Conservation (phyloP, 2,113 vertebrate species). For the Orthonyx spaldingii region DNA sequence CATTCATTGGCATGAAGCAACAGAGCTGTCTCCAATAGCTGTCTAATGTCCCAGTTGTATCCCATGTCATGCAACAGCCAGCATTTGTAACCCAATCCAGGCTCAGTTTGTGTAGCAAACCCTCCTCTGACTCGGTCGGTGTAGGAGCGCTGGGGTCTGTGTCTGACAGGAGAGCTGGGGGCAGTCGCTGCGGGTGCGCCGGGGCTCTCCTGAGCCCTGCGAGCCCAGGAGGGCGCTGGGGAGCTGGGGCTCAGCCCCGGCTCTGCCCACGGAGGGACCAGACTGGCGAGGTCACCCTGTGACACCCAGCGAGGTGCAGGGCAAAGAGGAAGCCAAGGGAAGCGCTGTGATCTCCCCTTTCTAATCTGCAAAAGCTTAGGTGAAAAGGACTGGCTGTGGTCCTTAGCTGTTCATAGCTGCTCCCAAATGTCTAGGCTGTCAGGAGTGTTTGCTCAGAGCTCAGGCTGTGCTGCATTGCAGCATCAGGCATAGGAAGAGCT, state of each 20-base stretch:
- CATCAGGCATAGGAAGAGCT: not conserved
- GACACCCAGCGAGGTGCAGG: not conserved
- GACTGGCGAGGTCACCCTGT: accelerated
- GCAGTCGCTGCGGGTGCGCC: accelerated
- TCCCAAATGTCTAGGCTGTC: not conserved
- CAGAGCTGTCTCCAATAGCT: slow-evolving; percentile 49
- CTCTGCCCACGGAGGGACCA: not conserved
- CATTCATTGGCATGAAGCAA: slow-evolving; percentile 49
- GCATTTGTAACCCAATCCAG: slow-evolving; percentile 34
- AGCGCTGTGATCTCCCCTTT: not conserved
- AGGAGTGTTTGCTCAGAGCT: not conserved
- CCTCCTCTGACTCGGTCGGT: not conserved
- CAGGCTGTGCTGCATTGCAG: not conserved
- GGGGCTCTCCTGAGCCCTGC: not conserved
- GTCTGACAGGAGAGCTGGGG: not conserved
- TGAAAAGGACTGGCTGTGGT: not conserved
- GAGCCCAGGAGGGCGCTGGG: not conserved
- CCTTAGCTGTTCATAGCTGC: not conserved
- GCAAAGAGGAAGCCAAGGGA: not conserved
- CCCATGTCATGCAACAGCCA: slow-evolving; percentile 38
- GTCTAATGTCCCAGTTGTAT: slow-evolving; percentile 21
- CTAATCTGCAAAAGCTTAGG: not conserved
- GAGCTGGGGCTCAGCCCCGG: not conserved
- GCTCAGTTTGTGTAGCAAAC: slow-evolving; percentile 33
- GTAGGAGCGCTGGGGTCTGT: not conserved